Percentiles rank a stretch among this genome's conserved stretches.
Evolutionary conservation across 2,888 invertebrate genomes (phyloP).

Genomic region (Nomada fucata): DNA sequence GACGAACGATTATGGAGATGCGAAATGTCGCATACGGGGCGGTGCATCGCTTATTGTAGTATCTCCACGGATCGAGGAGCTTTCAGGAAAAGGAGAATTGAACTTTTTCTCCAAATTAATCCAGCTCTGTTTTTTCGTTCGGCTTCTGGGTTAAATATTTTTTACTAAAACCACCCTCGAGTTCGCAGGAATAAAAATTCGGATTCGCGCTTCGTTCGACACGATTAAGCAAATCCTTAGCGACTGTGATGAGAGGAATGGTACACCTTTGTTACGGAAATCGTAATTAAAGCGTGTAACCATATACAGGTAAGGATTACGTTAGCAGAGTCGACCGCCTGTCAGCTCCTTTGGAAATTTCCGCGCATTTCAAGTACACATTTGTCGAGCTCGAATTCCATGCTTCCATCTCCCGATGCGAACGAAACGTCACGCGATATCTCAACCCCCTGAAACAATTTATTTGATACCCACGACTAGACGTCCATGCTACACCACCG

Average conservation of each 20-base stretch:
- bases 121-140: not conserved
- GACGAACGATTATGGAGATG: conserved; percentile 71
- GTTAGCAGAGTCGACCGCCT: conserved; percentile 41
- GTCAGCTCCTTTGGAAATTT: conserved; percentile 36
- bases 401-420: conserved; percentile 32
- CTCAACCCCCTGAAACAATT: conserved; percentile 36
- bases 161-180: too few relatives aligned
- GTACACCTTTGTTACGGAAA: conserved; percentile 21
- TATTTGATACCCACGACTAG: conserved; percentile 35
- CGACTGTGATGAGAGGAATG: conserved; percentile 2
- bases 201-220: too few relatives aligned
- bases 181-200: too few relatives aligned
- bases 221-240: too few relatives aligned
- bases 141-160: too few relatives aligned
- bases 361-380: conserved; percentile 33
- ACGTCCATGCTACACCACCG: conserved; percentile 21
- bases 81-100: not conserved
- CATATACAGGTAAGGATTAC: conserved; percentile 43
- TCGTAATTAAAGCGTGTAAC: conserved; percentile 48
- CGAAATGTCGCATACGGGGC: conserved; percentile 69
- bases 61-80: conserved; percentile 11
- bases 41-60: conserved; percentile 55
- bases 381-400: conserved; percentile 43
- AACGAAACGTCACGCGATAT: conserved; percentile 38
- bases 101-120: not conserved